These are phyloP conservation scores for Spermophilus dauricus DNA, from an alignment of 2,113 vertebrate genomes.

Conservation along the genomic window DNA sequence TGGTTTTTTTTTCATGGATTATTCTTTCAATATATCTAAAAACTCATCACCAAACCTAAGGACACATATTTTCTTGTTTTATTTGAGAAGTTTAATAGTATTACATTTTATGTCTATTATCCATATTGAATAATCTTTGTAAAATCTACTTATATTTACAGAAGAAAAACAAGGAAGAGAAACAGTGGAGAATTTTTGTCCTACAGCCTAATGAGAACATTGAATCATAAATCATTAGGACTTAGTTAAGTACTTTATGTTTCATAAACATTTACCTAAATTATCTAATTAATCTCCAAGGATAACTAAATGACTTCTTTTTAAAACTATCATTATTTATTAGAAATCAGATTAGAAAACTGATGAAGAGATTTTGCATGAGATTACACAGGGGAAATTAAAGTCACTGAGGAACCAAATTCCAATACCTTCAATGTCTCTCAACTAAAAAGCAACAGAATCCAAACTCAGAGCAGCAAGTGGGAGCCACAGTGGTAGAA, in stretches of 20 bases:
- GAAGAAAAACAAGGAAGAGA: not conserved
- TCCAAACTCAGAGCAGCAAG: not conserved
- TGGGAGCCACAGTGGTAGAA: not conserved
- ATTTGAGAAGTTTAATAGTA: not conserved
- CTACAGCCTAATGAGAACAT: not conserved
- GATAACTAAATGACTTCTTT: slow-evolving; percentile 48
- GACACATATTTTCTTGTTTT: not conserved
- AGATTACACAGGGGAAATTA: not conserved
- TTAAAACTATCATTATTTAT: slow-evolving; percentile 66
- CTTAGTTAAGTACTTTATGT: slow-evolving; percentile 13
- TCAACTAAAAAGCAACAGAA: not conserved
- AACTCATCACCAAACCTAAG: not conserved
- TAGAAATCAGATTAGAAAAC: slow-evolving; percentile 42
- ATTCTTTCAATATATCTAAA: not conserved
- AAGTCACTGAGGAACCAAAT: slow-evolving; percentile 26
- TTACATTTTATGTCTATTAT: not conserved
- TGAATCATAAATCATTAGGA: not conserved
- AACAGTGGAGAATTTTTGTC: not conserved
- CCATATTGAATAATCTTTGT: not conserved
- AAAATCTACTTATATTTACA: not conserved
- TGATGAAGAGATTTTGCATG: slow-evolving; percentile 5
- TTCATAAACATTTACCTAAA: slow-evolving; percentile 54
- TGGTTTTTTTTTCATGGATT: not conserved
- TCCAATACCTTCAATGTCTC: not conserved
- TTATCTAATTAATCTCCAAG: slow-evolving; percentile 69